Evolutionary conservation across 2,888 invertebrate species (phyloP).

Genomic region (Ophonus ardosiacus): DNA sequence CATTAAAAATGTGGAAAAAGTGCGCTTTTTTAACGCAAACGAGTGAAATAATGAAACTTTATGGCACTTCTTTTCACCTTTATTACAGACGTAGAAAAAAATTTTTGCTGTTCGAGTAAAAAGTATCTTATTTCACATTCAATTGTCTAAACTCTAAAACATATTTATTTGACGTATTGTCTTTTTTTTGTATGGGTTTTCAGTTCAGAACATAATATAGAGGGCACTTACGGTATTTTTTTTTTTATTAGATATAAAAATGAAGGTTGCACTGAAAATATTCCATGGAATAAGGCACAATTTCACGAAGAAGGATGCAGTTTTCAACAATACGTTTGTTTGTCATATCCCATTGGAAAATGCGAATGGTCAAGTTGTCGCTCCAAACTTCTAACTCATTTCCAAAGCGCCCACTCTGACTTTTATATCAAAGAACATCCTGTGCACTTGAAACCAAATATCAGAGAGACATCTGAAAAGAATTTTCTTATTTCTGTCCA

Average conservation of each 20-base stretch:
- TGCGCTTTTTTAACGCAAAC: too few species aligned
- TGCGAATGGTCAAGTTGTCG: neutral
- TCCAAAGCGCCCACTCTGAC: neutral
- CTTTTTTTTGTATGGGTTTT: too few species aligned
- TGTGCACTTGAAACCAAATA: neutral
- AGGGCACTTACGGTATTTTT: too few species aligned
- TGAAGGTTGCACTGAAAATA: neutral
- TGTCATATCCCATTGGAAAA: neutral
- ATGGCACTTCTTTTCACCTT: too few species aligned
- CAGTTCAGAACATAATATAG: too few species aligned
- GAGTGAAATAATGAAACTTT: too few species aligned
- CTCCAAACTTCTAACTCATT: neutral
- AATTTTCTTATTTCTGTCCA: neutral
- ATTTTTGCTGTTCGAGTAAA: too few species aligned
- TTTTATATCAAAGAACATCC: neutral
- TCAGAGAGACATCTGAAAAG: neutral
- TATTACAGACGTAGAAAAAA: too few species aligned
- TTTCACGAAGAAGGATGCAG: neutral
- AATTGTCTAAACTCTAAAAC: too few species aligned
- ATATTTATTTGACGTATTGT: too few species aligned
- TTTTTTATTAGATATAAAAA: neutral
- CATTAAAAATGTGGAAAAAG: too few species aligned
- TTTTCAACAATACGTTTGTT: neutral
- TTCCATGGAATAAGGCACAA: neutral
- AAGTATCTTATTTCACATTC: too few species aligned